Evolutionary conservation across 2,888 invertebrate genomes (phyloP).

Genomic region (Melipona bicolor): DNA sequence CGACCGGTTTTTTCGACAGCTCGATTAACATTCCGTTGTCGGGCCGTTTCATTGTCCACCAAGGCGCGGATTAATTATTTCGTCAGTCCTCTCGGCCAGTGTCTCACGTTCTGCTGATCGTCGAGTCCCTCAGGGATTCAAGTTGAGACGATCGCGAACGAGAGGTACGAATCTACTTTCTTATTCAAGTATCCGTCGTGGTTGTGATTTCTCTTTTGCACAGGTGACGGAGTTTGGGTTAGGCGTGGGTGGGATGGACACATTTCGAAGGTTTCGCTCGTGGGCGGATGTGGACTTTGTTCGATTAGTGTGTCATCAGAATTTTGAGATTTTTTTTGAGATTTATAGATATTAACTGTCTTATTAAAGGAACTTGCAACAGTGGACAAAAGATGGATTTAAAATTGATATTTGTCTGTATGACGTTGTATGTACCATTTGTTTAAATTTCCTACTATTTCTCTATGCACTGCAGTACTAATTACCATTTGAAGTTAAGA

Average conservation of each 20-base stretch:
- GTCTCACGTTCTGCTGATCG: not conserved
- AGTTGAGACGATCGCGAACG: no score
- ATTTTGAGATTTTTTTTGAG: no score
- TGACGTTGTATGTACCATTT: no score
- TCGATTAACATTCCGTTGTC: slow-evolving; percentile 64
- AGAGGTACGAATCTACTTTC: not conserved
- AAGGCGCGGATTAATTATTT: slow-evolving; percentile 47
- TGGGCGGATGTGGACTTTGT: no score
- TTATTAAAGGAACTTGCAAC: no score
- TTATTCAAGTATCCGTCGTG: slow-evolving; percentile 5
- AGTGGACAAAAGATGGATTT: no score
- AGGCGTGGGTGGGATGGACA: not conserved
- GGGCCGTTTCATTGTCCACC: slow-evolving; percentile 52
- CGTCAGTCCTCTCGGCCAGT: slow-evolving; percentile 20
- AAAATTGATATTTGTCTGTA: no score
- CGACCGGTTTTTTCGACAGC: slow-evolving; percentile 51
- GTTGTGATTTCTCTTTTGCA: slow-evolving; percentile 21
- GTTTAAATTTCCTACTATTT: no score
- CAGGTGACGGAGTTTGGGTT: not conserved
- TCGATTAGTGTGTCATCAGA: no score
- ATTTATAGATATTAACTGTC: no score
- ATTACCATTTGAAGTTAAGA: no score
- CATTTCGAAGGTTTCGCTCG: not conserved
- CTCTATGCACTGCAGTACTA: no score
- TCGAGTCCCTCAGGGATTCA: not conserved